Conservation (phyloP, 2,888 invertebrate species). For the Mimumesa dahlbomi region DNA sequence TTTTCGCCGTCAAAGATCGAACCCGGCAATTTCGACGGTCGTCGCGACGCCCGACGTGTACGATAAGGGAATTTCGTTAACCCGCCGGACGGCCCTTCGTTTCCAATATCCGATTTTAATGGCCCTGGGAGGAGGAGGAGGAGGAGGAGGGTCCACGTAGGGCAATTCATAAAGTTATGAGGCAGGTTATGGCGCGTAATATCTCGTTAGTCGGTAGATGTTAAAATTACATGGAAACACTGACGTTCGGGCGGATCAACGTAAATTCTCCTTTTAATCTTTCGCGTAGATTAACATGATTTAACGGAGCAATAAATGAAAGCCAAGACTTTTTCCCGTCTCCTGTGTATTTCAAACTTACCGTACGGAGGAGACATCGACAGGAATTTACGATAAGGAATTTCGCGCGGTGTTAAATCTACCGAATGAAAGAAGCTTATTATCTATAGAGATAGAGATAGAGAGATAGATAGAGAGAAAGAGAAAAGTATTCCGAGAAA, state of each 20-base stretch:
- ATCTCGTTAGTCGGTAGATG: constrained; percentile 28
- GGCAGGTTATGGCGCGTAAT: constrained; percentile 31
- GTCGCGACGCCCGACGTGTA: constrained; percentile 19
- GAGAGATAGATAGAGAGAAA: no score
- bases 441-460: no score
- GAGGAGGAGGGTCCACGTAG: constrained; percentile 38
- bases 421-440: no score
- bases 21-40: background rate
- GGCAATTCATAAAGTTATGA: constrained; percentile 46
- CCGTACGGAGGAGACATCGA: no score
- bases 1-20: no score
- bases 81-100: constrained; percentile 32
- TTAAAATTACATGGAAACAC: constrained; percentile 1
- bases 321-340: background rate
- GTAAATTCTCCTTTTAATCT: background rate
- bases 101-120: constrained; percentile 59
- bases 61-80: constrained; percentile 50
- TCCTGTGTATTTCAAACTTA: no score
- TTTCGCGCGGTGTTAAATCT: no score
- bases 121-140: no score
- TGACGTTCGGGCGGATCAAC: background rate
- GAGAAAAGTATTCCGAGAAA: no score
- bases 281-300: background rate
- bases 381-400: no score
- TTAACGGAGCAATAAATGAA: background rate